These are phyloP conservation scores for Drosophila leontia DNA, from an alignment of 1,140 invertebrate species.

Conservation along the genomic window DNA sequence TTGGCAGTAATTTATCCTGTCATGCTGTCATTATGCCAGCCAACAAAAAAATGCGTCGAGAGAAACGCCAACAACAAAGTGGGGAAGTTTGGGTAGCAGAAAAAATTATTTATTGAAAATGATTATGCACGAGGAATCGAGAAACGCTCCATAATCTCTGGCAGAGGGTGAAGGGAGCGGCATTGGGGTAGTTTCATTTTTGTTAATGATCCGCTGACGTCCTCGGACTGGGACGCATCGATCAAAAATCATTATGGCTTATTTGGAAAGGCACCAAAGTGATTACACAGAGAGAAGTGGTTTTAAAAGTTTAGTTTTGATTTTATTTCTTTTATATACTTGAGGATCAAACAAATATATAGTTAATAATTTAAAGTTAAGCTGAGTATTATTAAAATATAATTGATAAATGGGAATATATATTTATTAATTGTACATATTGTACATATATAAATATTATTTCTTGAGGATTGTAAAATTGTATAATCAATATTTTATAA, in stretches of 20 bases:
- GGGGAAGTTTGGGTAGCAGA: constrained; percentile 38
- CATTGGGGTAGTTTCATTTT: constrained; percentile 44
- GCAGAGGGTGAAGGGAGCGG: not conserved
- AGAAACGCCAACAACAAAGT: constrained; percentile 56
- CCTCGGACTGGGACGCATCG: constrained; percentile 73
- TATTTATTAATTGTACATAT: not conserved
- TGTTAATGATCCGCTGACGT: constrained; percentile 76
- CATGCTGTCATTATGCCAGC: constrained; percentile 84
- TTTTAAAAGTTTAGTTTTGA: not conserved
- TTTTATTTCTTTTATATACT: not conserved
- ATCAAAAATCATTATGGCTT: constrained; percentile 83
- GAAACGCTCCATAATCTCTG: constrained; percentile 26
- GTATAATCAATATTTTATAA: too few relatives aligned
- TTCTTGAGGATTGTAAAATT: too few relatives aligned
- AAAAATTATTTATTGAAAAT: constrained; percentile 83
- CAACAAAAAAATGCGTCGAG: constrained; percentile 48
- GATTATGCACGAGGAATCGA: constrained; percentile 66
- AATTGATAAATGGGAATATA: not conserved
- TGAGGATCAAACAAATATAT: not conserved
- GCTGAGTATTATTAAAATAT: not conserved
- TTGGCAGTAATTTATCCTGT: constrained; percentile 85
- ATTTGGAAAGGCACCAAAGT: constrained; percentile 42
- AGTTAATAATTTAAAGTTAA: not conserved
- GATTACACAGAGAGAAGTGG: constrained; percentile 50
- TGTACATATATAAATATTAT: too few relatives aligned